Evolutionary conservation across 2,888 invertebrate genomes (phyloP).

Genomic region (Trissolcus brochymenae): DNA sequence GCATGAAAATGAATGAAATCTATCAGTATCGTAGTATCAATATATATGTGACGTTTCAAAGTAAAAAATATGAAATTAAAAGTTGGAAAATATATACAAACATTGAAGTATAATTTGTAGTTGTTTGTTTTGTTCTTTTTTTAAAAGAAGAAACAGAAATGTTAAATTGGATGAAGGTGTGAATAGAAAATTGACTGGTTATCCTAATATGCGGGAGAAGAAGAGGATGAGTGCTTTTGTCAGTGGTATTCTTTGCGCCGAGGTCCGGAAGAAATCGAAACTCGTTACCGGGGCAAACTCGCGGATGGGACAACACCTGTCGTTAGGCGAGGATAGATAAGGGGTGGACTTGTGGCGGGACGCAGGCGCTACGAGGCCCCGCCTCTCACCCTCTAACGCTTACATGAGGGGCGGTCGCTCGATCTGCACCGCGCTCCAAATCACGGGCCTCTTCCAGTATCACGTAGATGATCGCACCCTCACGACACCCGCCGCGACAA

Average conservation of each 20-base stretch:
- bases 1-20: too few relatives aligned
- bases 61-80: too few relatives aligned
- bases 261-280: slow-evolving; percentile 63
- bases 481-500: slow-evolving; percentile 1
- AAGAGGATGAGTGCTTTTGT: too few relatives aligned
- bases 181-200: too few relatives aligned
- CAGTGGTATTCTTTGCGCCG: slow-evolving; percentile 44
- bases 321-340: slow-evolving; percentile 61
- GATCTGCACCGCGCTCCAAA: slow-evolving; percentile 17
- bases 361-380: slow-evolving; percentile 57
- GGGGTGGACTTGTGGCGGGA: slow-evolving; percentile 38
- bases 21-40: too few relatives aligned
- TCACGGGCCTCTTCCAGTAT: slow-evolving; percentile 64
- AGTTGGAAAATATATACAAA: too few relatives aligned
- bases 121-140: too few relatives aligned
- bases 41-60: too few relatives aligned
- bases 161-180: too few relatives aligned
- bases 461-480: slow-evolving; percentile 61
- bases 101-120: too few relatives aligned
- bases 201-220: too few relatives aligned
- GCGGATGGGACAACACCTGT: slow-evolving; percentile 65
- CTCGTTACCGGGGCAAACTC: slow-evolving; percentile 68
- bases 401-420: slow-evolving; percentile 43
- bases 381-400: slow-evolving; percentile 40
- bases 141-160: too few relatives aligned